These are phyloP conservation scores for Hucho hucho DNA, from an alignment of 2,113 vertebrate genomes.

Conservation along the genomic window DNA sequence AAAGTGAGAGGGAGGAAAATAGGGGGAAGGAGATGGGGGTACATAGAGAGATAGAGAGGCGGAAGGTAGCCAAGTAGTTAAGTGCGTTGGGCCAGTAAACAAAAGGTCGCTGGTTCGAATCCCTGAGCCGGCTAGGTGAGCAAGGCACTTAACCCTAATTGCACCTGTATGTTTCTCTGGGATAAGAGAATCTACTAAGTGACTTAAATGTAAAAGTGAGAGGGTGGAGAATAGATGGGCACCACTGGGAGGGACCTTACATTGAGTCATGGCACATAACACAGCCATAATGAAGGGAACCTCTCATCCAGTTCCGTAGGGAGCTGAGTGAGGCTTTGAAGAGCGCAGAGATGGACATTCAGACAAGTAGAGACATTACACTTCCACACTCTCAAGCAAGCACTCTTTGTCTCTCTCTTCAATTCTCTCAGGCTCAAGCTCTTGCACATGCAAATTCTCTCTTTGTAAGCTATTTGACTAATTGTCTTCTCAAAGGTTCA, in stretches of 20 bases:
- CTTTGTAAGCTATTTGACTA: no score
- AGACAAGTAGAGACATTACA: neutral
- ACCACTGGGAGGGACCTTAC: constrained; percentile 9
- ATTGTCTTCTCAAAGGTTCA: no score
- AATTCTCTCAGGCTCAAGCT: neutral
- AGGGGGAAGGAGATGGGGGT: neutral
- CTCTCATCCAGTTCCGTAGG: constrained; percentile 7
- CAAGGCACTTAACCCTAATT: no score
- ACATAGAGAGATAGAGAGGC: neutral
- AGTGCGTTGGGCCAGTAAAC: no score
- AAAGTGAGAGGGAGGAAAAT: constrained; percentile 1
- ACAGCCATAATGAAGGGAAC: constrained; percentile 22
- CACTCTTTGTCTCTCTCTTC: neutral
- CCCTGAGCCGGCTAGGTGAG: no score
- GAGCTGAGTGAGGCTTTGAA: neutral
- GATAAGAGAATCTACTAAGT: neutral
- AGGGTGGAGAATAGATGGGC: neutral
- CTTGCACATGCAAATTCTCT: no score
- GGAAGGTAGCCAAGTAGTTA: no score
- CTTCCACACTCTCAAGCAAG: neutral
- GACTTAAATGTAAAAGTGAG: no score
- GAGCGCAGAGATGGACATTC: neutral
- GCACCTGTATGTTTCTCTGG: no score
- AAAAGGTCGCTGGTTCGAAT: no score
- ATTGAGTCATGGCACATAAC: constrained; percentile 12